phyloP scores from a whole-genome alignment of 2,797 vertebrate genomes.

The Molossus molossus region DNA sequence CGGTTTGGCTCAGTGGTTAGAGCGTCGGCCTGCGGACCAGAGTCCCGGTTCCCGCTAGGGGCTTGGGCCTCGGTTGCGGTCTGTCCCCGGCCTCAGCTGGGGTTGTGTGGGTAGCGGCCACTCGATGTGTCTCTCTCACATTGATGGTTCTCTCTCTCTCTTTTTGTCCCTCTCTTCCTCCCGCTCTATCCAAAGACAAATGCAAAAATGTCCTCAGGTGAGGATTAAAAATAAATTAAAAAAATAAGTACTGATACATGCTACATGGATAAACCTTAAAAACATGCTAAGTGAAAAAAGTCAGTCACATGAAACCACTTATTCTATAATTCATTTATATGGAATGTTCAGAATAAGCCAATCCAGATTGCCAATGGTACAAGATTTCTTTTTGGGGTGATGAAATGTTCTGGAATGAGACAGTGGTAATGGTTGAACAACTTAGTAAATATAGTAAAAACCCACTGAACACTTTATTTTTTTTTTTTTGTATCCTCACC shows the following conservation, averaged over 20 bases:
- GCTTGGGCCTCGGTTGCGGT: too few relatives aligned
- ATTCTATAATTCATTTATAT: background rate
- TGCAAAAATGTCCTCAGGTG: too few relatives aligned
- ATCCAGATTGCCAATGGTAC: background rate
- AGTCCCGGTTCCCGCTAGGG: too few relatives aligned
- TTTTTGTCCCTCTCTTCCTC: too few relatives aligned
- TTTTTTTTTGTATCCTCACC: too few relatives aligned
- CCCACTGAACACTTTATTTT: background rate
- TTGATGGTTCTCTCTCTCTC: too few relatives aligned
- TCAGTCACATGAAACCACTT: background rate
- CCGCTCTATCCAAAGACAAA: background rate
- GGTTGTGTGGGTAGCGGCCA: too few relatives aligned
- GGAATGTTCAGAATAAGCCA: conserved; percentile 48
- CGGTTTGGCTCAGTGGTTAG: too few relatives aligned
- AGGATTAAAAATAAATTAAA: background rate
- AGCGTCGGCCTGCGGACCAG: too few relatives aligned
- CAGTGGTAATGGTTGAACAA: background rate
- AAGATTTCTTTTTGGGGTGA: background rate
- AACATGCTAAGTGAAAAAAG: conserved; percentile 41
- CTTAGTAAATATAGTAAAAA: conserved; percentile 4
- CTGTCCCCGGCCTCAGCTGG: too few relatives aligned
- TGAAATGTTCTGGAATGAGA: conserved; percentile 50
- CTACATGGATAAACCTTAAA: conserved; percentile 5
- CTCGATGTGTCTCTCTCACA: background rate
- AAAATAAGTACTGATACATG: conserved; percentile 5